Base-by-base conservation (phyloP, 2,113 vertebrate genomes). In the Corythaeola cristata region DNA sequence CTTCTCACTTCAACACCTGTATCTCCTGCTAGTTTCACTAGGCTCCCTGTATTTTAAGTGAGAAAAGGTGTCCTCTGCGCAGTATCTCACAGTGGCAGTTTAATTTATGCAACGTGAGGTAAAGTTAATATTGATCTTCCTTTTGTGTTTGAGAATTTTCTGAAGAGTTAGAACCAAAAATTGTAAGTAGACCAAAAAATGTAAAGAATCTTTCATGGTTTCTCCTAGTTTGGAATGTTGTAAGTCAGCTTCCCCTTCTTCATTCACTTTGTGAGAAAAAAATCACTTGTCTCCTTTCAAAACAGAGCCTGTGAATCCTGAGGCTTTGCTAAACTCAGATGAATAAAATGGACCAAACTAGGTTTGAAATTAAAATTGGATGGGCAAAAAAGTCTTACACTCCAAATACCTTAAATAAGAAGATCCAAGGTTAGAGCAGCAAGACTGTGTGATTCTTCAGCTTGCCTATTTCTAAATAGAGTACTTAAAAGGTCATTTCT, bases 91-190 rank as follows among this genome's bases (percentile, higher is more conserved):
- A 62, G 28, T 26, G 58, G 14, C 12, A 33, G 37, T 76, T 92
- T 41, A 47, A 60, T 85, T 73, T 73, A 74, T 0, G 1, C 14
- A 39, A 5, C 1, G 0, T 39, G 23, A 47, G 56, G 22, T 73
- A 7, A 77, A 85, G 8, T 21, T 39, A 32, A 11, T 68, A 18
- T 2, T 50, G 10, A 8, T 87, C 30, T 90, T 79, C 30, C 9
- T 22, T 55, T 39, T 47, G 22, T 71, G 52, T 79, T 75, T 64
- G 27, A 35, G 26, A 50, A 50, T 85, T 75, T 18, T 89, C 19
- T 0, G 23, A 58, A 67, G 11, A 39, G 19, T 84, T 92, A 62
- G 5, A 64, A 79, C 8, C 5, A 53, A 37, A 88, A 79, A 56
- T 49, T 32, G 24, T 32, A 39, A 74, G 30, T 28, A 66, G 32